Conservation (phyloP, 2,888 invertebrate genomes). For the Clostera curtula region DNA sequence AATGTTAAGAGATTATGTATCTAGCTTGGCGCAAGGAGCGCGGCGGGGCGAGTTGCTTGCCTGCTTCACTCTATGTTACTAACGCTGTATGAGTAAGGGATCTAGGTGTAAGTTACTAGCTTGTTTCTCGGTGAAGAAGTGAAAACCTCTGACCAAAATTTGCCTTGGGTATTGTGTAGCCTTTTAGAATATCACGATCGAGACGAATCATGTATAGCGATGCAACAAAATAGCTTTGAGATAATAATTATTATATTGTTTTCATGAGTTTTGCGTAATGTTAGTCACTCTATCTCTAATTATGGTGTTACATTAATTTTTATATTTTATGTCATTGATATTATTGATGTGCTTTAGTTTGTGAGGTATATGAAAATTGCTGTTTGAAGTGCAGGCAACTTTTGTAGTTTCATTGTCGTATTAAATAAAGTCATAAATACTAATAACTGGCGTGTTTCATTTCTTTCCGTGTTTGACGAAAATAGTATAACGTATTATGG, state of each 20-base stretch:
- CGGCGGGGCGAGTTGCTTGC: conserved; percentile 54
- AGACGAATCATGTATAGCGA: conserved; percentile 67
- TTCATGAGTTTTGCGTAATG: conserved; percentile 66
- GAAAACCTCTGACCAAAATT: conserved; percentile 72
- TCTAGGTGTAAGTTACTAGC: conserved; percentile 63
- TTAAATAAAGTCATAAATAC: conserved; percentile 73
- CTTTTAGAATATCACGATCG: conserved; percentile 64
- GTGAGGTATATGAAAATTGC: conserved; percentile 64
- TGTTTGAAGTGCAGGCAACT: conserved; percentile 73
- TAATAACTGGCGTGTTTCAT: conserved; percentile 42
- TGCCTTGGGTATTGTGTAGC: conserved; percentile 74
- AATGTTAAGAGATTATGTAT: conserved; percentile 54
- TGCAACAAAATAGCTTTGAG: conserved; percentile 61
- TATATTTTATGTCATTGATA: conserved; percentile 54
- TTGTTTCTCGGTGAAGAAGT: conserved; percentile 65
- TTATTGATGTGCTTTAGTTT: conserved; percentile 68
- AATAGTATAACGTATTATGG: no score
- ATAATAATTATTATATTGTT: conserved; percentile 42
- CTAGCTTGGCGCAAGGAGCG: conserved; percentile 39
- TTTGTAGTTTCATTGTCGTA: conserved; percentile 77
- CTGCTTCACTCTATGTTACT: conserved; percentile 49
- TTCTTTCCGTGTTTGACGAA: no score
- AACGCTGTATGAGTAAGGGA: conserved; percentile 52
- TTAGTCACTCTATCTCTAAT: conserved; percentile 61
- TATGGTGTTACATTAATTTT: conserved; percentile 62